Conservation (phyloP, 1,140 invertebrate genomes). For the Procambarus virginalis region DNA sequence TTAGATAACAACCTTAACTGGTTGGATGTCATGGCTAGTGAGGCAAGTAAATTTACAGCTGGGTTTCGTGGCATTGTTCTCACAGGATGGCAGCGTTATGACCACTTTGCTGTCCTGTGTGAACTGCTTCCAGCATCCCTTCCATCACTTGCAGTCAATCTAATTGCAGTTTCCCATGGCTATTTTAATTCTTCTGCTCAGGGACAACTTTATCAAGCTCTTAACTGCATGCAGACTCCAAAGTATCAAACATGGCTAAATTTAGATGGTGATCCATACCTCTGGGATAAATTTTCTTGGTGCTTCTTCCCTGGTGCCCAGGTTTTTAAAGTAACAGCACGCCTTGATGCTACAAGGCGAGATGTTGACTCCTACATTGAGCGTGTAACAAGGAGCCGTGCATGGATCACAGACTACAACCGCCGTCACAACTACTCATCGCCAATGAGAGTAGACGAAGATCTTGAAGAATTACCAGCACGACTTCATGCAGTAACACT, state of each 20-base stretch:
- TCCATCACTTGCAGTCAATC: conserved; percentile 83
- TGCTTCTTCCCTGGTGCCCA: conserved; percentile 78
- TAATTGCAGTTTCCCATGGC: conserved; percentile 79
- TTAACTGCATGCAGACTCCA: conserved; percentile 76
- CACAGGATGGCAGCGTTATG: conserved; percentile 86
- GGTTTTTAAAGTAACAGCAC: conserved; percentile 78
- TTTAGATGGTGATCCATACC: conserved; percentile 78
- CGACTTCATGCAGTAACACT: conserved; percentile 72
- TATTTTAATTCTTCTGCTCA: conserved; percentile 79
- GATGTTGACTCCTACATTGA: conserved; percentile 73
- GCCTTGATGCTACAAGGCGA: conserved; percentile 76
- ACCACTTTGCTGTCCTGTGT: conserved; percentile 94
- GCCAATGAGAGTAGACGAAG: conserved; percentile 82
- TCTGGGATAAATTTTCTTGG: conserved; percentile 78
- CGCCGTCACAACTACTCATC: conserved; percentile 85
- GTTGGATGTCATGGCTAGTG: conserved; percentile 80
- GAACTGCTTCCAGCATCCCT: conserved; percentile 90
- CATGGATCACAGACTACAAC: conserved; percentile 88
- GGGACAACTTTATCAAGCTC: conserved; percentile 76
- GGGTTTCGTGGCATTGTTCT: conserved; percentile 77
- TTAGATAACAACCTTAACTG: conserved; percentile 84
- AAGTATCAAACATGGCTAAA: conserved; percentile 73
- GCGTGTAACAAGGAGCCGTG: conserved; percentile 72
- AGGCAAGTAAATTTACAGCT: conserved; percentile 77
- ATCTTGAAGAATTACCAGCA: conserved; percentile 80